Conservation (phyloP, 2,113 vertebrate genomes). For the Leptobrachium ailaonicum region DNA sequence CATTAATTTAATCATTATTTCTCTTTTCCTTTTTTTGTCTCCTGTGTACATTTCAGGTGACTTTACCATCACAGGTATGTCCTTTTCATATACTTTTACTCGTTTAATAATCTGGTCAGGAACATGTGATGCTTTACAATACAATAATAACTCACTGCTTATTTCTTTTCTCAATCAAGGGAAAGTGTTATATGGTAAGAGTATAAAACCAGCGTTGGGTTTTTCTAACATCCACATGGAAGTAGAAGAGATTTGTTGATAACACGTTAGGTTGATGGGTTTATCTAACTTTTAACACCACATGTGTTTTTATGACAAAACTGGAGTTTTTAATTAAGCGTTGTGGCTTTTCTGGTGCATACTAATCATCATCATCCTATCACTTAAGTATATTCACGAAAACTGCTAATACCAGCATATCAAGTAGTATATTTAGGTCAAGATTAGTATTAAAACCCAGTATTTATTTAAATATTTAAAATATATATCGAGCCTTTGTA, state of each 20-base stretch:
- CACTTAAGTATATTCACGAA: background rate
- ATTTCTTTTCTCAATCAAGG: constrained; percentile 64
- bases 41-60: constrained; percentile 66
- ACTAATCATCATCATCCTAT: background rate
- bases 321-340: background rate
- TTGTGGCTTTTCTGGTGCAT: background rate
- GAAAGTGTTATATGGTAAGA: constrained; percentile 75
- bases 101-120: background rate
- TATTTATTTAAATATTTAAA: too few relatives aligned
- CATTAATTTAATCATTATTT: constrained; percentile 54
- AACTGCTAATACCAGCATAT: background rate
- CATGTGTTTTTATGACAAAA: background rate
- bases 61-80: constrained; percentile 81
- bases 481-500: too few relatives aligned
- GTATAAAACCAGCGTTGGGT: background rate
- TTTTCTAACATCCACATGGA: constrained; percentile 31
- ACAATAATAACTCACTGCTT: constrained; percentile 57
- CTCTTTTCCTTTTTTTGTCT: constrained; percentile 55
- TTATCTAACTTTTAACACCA: constrained; percentile 52
- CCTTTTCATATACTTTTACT: constrained; percentile 46
- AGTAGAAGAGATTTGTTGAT: constrained; percentile 21
- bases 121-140: background rate
- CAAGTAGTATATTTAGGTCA: background rate
- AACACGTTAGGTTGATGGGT: constrained; percentile 50
- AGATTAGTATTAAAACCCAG: background rate